Base-by-base conservation (phyloP, 92 coral and sea anemone species). In the Epizoanthus ramosus region DNA sequence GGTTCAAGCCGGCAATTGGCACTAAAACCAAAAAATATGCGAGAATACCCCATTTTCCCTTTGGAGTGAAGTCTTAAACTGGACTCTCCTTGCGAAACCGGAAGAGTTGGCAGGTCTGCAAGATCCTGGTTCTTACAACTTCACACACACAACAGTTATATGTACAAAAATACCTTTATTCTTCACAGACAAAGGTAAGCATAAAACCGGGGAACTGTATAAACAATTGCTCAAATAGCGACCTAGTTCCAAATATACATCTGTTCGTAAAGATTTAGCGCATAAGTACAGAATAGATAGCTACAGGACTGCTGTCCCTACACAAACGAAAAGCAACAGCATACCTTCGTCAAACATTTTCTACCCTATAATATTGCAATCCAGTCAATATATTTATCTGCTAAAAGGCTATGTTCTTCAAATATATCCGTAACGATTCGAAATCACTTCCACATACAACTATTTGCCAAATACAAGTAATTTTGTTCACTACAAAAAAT, bases 141-240 rank as follows among this genome's bases (percentile, higher is more conserved):
- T 5, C 54, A 67, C 35, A 13, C 15, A 33, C 18, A 5, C 15
- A 64, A 18, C 22, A 33, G 9, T 71, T 68, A 37, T 59, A 53
- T 59, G 72, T 85, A 70, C 68, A 85, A 85, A 85, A 85, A 85
- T 85, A 85, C 73, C 73, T 85, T 85, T 85, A 85, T 85, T 85
- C 54, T 85, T 77, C 25, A 58, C 59, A 60, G 53, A 52, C 63
- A 85, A 85, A 79, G 74, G 58, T 52, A 84, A 66, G 56, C 73
- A 53, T 71, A 57, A 79, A 80, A 85, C 52, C 74, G 47, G 18
- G 19, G 50, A 33, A 68, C 73, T 47, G 74, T 68, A 41, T 3
- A 71, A 71, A 71, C 75, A 56, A 45, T 53, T 41, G 23, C 9
- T 12, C 39, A 33, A 69, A 13, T 22, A 69, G 23, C 25, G 56